Conservation (phyloP, 1,140 invertebrate genomes). For the Mamestra configurata region DNA sequence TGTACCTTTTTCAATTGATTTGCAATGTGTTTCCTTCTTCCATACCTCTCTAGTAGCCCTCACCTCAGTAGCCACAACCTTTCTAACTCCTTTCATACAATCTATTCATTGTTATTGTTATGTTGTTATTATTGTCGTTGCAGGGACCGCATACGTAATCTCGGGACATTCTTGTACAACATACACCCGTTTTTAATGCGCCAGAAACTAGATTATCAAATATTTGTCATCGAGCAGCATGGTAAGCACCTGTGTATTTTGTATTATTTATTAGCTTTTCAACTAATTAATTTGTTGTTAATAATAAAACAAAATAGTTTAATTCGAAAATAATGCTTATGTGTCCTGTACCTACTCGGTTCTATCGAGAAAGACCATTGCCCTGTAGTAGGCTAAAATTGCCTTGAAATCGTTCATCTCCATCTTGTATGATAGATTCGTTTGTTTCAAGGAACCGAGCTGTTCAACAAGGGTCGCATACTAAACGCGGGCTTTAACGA, state of each 20-base stretch:
- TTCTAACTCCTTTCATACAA: background rate
- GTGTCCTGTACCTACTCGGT: no score
- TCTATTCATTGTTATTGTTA: background rate
- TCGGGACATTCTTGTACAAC: constrained; percentile 93
- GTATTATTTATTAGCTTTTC: background rate
- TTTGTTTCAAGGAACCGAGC: constrained; percentile 54
- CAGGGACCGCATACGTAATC: constrained; percentile 93
- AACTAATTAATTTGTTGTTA: no score
- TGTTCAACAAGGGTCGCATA: constrained; percentile 95
- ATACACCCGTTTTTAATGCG: constrained; percentile 96
- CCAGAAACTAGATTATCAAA: constrained; percentile 96
- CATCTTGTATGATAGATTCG: background rate
- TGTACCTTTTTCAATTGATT: no score
- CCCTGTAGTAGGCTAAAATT: no score
- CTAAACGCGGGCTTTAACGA: constrained; percentile 97
- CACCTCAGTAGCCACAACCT: background rate
- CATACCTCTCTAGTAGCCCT: no score
- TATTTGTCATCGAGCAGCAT: constrained; percentile 96
- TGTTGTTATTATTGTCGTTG: constrained; percentile 65
- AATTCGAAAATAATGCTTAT: no score
- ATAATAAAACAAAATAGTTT: background rate
- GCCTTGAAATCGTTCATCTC: no score
- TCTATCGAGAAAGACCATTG: no score
- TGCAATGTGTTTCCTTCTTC: no score
- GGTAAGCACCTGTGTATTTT: constrained; percentile 77